Evolutionary conservation across 2,113 vertebrate genomes (phyloP).

Genomic region (Lutjanus erythropterus): DNA sequence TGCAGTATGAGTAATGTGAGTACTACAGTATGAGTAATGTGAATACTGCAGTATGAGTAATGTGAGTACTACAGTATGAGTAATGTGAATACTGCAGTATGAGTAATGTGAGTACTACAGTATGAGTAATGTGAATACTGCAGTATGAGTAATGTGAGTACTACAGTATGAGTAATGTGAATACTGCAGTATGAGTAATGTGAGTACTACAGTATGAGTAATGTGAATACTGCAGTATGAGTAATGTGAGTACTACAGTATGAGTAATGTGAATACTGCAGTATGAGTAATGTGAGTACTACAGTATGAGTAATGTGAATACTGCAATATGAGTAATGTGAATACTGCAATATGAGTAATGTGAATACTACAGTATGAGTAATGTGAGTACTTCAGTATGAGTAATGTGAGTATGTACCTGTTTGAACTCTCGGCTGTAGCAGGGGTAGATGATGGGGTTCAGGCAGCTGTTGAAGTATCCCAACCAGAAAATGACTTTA

Average conservation of each 20-base stretch:
- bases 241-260: no score
- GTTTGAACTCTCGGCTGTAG: slow-evolving; percentile 79
- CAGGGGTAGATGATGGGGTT: slow-evolving; percentile 80
- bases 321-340: no score
- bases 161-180: no score
- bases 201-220: no score
- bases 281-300: neutral
- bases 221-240: no score
- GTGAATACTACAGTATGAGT: neutral
- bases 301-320: neutral
- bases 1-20: neutral
- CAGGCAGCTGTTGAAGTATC: slow-evolving; percentile 81
- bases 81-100: no score
- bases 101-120: no score
- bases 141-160: no score
- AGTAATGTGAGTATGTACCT: slow-evolving; percentile 42
- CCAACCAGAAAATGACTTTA: slow-evolving; percentile 77
- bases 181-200: no score
- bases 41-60: no score
- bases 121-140: no score
- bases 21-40: neutral
- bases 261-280: neutral
- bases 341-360: neutral
- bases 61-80: no score
- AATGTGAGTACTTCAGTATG: neutral